A percentile compares a stretch with the other conserved stretches of the same genome.
Conservation (phyloP, 2,113 vertebrate species). For the Lipophrys pholis region DNA sequence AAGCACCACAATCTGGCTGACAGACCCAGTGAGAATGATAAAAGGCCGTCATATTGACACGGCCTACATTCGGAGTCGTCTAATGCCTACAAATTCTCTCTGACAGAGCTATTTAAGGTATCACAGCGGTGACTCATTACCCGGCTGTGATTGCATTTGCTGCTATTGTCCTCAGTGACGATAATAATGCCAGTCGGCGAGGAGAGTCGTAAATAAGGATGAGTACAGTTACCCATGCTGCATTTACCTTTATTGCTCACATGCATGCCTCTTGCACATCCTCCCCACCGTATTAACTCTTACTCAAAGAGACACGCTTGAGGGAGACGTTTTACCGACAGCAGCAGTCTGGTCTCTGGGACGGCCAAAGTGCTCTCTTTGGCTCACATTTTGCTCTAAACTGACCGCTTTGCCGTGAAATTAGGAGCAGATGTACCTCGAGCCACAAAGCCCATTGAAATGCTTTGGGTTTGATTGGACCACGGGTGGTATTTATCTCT, state of each 20-base stretch:
- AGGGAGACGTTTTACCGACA: neutral
- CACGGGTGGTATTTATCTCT: no score
- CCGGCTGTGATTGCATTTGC: conserved; percentile 33
- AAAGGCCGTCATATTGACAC: conserved; percentile 33
- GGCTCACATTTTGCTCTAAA: no score
- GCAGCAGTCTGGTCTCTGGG: neutral
- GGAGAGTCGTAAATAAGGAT: conserved; percentile 10
- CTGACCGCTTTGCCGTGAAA: no score
- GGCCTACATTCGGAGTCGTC: conserved; percentile 24
- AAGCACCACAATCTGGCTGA: conserved; percentile 7
- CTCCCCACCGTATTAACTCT: conserved; percentile 9
- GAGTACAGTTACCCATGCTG: conserved; percentile 3
- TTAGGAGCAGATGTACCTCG: no score
- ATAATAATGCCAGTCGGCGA: conserved; percentile 27
- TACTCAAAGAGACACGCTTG: neutral
- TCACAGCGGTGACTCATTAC: conserved; percentile 45
- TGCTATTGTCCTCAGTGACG: conserved; percentile 41
- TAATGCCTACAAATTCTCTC: conserved; percentile 27
- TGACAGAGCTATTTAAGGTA: conserved; percentile 54
- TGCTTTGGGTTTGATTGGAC: no score
- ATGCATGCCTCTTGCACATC: conserved; percentile 6
- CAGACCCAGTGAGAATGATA: conserved; percentile 13
- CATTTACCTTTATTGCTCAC: conserved; percentile 33
- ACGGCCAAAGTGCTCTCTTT: no score
- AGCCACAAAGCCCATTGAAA: no score